phyloP scores from a whole-genome alignment of 2,113 vertebrate genomes.

The Semnornis frantzii region DNA sequence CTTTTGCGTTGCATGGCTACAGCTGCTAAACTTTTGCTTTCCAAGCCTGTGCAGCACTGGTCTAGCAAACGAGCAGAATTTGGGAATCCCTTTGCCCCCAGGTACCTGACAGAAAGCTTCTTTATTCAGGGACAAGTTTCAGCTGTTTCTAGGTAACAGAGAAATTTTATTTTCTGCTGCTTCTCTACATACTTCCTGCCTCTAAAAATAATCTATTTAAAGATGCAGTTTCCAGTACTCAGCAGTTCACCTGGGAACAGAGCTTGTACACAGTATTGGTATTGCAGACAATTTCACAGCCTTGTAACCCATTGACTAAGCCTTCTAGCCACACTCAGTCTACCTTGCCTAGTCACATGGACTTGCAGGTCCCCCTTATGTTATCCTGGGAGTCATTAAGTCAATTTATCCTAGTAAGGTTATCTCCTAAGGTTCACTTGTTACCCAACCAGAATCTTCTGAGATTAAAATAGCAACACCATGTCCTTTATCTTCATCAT shows the following conservation, averaged over 20 bases:
- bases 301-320: background rate
- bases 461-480: background rate
- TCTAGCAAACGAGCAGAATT: background rate
- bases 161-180: background rate
- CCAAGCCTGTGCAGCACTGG: background rate
- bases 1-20: background rate
- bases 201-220: conserved; percentile 41
- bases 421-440: background rate
- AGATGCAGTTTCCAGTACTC: background rate
- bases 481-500: background rate
- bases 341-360: background rate
- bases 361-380: background rate
- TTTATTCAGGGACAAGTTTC: conserved; percentile 6
- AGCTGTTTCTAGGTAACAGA: conserved; percentile 50
- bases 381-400: background rate
- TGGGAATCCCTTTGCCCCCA: background rate
- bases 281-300: background rate
- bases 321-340: background rate
- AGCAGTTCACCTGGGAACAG: background rate
- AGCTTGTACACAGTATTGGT: background rate
- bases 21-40: background rate
- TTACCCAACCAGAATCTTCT: background rate
- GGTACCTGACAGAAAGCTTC: background rate
- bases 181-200: background rate
- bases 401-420: background rate